Conservation (phyloP, 2,113 vertebrate species). For the Dromas ardeola region DNA sequence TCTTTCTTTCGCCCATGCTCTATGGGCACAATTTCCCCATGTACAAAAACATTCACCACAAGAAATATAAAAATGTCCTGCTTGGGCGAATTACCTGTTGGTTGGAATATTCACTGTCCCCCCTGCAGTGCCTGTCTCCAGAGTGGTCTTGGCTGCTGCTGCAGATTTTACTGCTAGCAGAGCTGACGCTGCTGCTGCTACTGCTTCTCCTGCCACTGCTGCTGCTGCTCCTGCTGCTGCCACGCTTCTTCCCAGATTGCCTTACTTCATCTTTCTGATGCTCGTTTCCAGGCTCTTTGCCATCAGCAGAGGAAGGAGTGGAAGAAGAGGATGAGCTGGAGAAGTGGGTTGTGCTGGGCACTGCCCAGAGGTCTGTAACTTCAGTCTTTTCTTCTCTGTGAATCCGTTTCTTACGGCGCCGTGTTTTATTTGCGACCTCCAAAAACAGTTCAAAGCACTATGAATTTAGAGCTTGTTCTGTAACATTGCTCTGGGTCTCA, state of each 20-base stretch:
- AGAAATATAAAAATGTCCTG: not conserved
- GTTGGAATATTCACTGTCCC: not conserved
- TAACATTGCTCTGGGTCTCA: not conserved
- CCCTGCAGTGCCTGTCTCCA: not conserved
- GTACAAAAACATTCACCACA: not conserved
- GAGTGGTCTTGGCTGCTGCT: not conserved
- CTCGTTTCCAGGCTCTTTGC: not conserved
- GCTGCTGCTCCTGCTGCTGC: not conserved
- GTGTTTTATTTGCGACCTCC: slow-evolving; percentile 39
- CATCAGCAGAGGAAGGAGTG: not conserved
- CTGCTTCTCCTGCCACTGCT: not conserved
- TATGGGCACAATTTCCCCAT: not conserved
- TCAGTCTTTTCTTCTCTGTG: not conserved
- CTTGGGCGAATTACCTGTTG: slow-evolving; percentile 3
- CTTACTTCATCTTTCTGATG: not conserved
- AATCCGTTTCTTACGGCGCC: not conserved
- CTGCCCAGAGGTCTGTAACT: not conserved
- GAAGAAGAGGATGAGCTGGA: slow-evolving; percentile 19
- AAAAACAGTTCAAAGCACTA: not conserved
- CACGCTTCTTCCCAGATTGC: not conserved
- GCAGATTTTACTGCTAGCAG: not conserved
- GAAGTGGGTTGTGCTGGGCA: not conserved
- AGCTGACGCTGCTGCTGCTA: not conserved
- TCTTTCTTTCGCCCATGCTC: not conserved
- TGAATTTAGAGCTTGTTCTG: not conserved